Base-by-base conservation (phyloP, 2,888 invertebrate genomes). In the Ditylenchus weischeri region DNA sequence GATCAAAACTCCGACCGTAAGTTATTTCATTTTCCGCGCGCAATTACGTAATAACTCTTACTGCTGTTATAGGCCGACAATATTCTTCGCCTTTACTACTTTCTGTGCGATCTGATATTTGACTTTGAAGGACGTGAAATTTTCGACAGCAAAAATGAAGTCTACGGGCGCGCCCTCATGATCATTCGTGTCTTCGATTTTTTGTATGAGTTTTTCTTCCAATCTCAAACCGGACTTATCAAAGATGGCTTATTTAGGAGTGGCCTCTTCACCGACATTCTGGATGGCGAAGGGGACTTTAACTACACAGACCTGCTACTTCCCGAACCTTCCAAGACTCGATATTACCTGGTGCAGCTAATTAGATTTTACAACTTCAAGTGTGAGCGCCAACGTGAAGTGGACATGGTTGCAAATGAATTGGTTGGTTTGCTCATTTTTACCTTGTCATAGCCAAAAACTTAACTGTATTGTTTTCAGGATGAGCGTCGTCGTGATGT, bases 81-180 rank as follows among this genome's bases (percentile, higher is more conserved):
- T 15, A n/a, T 68, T 5, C 43, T 68, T n/a, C 68, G 64, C 7
- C 57, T 62, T 0, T 68, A 68, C 23, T 35, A 59, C 57, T 59
- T 66, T 50, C 49, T 68, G 15, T 68, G 68, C 43, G 65, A 66
- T 23, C 48, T 68, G 38, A 36, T 68, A 11, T 66, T 68, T 29
- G 58, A 58, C 29, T 48, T 57, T 36, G 57, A 54, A 5, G 61
- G 57, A 8, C 57, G 47, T 36, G 62, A 63, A 5, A n/a, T 63
- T 35, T 43, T n/a, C 21, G 64, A 65, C 43, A 19, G 15, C 35
- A 66, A 66, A 43, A 36, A 59, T 23, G 48, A 59, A 43, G n/a
- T 57, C n/a, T 54, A 35, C 29, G 66, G 62, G 4, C 68, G 68
- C 13, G 51, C 68, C 13, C 29, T 49, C 35, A 43, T 66, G 59